Conservation (phyloP, 2,113 vertebrate species). For the Lepus americanus region DNA sequence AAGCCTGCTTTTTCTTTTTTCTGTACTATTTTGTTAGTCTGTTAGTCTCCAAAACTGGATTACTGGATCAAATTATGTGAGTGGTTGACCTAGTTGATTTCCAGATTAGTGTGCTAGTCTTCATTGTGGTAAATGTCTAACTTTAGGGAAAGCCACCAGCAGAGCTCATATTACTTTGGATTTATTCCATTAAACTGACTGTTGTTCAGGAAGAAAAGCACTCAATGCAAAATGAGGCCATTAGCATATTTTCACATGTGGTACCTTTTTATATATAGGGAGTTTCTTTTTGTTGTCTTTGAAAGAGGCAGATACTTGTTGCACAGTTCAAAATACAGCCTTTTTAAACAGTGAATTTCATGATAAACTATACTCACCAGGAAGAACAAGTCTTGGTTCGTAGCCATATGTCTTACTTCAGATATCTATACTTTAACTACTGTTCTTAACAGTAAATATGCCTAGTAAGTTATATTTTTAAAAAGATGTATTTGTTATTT, state of each 20-base stretch:
- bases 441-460: constrained; percentile 49
- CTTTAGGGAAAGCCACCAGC: not conserved
- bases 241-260: not conserved
- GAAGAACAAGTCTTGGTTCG: constrained; percentile 43
- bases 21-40: not conserved
- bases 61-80: not conserved
- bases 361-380: constrained; percentile 28
- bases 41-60: not conserved
- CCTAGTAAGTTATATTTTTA: not conserved
- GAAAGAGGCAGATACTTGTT: constrained; percentile 29
- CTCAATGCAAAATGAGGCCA: not conserved
- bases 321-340: not conserved
- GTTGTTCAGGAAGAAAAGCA: constrained; percentile 29
- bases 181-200: constrained; percentile 17
- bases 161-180: not conserved
- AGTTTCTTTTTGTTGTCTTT: constrained; percentile 6
- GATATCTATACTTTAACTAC: not conserved
- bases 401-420: constrained; percentile 1
- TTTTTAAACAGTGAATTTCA: constrained; percentile 44
- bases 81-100: not conserved
- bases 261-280: not conserved
- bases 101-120: not conserved
- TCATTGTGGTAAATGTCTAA: not conserved
- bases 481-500: no score
- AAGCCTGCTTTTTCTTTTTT: not conserved